Percentiles rank a stretch among this genome's conserved stretches.
Evolutionary conservation across 64 coral and sea anemone species (phyloP).

Genomic region (Dendronephthya gigantea): DNA sequence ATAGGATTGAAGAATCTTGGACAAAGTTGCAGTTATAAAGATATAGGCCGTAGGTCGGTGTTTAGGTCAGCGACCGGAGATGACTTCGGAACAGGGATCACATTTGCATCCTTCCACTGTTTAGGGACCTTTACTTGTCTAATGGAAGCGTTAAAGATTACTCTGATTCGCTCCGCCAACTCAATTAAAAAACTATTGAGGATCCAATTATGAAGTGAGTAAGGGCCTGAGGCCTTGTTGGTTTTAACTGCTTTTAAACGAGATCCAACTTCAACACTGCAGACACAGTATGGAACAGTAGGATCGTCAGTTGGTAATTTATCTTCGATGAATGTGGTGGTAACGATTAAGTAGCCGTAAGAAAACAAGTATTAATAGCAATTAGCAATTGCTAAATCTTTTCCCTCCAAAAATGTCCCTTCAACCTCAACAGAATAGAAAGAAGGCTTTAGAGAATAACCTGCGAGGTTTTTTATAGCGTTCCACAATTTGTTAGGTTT

Average conservation of each 20-base stretch:
- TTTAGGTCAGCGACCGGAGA: no score
- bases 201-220: no score
- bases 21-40: conserved; percentile 11
- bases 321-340: background rate
- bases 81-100: conserved; percentile 25
- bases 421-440: no score
- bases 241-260: background rate
- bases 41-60: conserved; percentile 18
- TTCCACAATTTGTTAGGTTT: background rate
- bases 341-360: background rate
- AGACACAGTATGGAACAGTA: background rate
- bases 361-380: background rate
- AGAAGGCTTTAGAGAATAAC: background rate
- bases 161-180: no score
- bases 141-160: no score
- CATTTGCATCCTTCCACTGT: conserved; percentile 22
- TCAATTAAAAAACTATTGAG: no score
- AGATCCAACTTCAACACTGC: background rate
- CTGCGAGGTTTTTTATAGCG: background rate
- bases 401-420: background rate
- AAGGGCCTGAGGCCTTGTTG: background rate
- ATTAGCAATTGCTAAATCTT: background rate
- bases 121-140: background rate
- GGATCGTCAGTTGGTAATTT: background rate
- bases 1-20: conserved; percentile 24